These are phyloP conservation scores for Drosophila pruinosa DNA, from an alignment of 1,140 invertebrate genomes.

Conservation along the genomic window DNA sequence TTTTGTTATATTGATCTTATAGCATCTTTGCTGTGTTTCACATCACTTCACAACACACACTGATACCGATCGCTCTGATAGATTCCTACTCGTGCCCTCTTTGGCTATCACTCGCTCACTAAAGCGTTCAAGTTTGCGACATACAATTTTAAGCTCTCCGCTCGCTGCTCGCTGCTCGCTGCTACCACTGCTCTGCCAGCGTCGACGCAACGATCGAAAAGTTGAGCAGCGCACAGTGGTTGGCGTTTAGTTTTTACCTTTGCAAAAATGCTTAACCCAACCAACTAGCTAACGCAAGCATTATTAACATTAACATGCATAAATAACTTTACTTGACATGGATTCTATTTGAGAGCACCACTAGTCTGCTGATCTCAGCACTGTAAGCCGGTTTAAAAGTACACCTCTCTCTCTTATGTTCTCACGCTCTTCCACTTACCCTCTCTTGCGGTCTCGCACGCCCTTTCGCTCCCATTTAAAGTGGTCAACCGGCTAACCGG, in stretches of 20 bases:
- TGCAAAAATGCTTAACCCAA: not conserved
- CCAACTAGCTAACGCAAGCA: not conserved
- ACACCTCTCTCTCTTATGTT: conserved; percentile 5
- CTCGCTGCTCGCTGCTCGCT: not conserved
- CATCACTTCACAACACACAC: conserved; percentile 36
- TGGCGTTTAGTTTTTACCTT: not conserved
- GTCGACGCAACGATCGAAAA: conserved; percentile 22
- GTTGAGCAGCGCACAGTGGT: conserved; percentile 39
- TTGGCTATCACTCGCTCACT: conserved; percentile 58
- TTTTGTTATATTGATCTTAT: conserved; percentile 10
- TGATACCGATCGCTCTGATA: conserved; percentile 17
- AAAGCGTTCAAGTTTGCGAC: conserved; percentile 54
- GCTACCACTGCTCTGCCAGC: not conserved
- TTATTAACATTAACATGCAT: not conserved
- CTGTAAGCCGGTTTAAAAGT: conserved; percentile 26
- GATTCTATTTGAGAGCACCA: not conserved
- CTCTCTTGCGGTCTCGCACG: conserved; percentile 3
- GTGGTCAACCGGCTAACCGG: conserved; percentile 1
- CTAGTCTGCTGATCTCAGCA: not conserved
- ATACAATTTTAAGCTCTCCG: conserved; percentile 56
- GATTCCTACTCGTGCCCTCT: conserved; percentile 25
- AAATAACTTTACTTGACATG: not conserved
- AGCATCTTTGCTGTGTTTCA: conserved; percentile 25
- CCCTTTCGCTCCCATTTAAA: not conserved
- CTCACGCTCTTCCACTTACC: not conserved